phyloP scores from a whole-genome alignment of 1,140 invertebrate species.

The Fopius arisanus region DNA sequence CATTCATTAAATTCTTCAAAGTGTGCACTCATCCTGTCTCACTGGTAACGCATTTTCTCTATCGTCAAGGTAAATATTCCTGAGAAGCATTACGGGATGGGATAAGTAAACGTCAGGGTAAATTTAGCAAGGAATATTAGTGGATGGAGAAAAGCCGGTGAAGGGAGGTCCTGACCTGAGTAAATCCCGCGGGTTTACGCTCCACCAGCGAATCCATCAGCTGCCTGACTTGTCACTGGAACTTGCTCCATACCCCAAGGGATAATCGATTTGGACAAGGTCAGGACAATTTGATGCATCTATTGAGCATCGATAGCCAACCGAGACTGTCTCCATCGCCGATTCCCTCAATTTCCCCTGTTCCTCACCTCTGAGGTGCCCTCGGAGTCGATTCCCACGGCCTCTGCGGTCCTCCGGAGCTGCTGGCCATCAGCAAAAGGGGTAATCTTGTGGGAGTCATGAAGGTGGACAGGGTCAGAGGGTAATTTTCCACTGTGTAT shows the following conservation, averaged over 20 bases:
- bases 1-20: too few species aligned
- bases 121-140: too few species aligned
- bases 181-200: background rate
- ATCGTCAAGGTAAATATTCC: too few species aligned
- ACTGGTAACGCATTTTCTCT: too few species aligned
- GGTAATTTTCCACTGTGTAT: conserved; percentile 24
- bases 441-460: conserved; percentile 26
- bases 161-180: background rate
- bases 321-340: background rate
- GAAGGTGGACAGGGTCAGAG: conserved; percentile 26
- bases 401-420: conserved; percentile 22
- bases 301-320: background rate
- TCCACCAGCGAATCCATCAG: background rate
- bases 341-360: background rate
- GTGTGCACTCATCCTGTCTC: too few species aligned
- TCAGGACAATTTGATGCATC: background rate
- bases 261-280: background rate
- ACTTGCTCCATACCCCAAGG: background rate
- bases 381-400: conserved; percentile 19
- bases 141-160: background rate
- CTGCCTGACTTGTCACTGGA: background rate
- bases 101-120: too few species aligned
- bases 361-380: background rate
- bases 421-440: background rate
- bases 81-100: too few species aligned